Evolutionary conservation across 23 tunicate species (phyloP), one percentile per base, ranked within the genome.

Genomic region (Aplidium turbinatum): DNA sequence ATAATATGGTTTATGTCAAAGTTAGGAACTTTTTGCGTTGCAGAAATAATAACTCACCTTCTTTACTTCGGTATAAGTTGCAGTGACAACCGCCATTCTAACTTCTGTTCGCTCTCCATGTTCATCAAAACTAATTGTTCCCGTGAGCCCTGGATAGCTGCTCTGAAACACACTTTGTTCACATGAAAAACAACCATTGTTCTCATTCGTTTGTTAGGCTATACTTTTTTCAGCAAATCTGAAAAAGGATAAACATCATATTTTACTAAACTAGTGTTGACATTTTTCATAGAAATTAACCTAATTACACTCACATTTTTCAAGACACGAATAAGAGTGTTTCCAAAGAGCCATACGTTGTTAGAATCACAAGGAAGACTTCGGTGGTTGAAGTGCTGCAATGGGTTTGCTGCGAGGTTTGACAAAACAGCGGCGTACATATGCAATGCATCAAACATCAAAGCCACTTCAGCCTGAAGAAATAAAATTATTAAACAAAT

Each of bases 381-480:
- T 36, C 85, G 69, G 65, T 80, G 85, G 42, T 57, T 65, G 42
- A 80, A 80, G 39, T 55, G 35, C 6, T 31, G 11, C n/a, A 35
- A 23, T 1, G 42, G 21, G 39, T 56, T 21, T 60, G 19, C 24
- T 42, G 25, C 25, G 30, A 80, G 21, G 5, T 29, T 38, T 1
- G 63, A 31, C 28, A 80, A 58, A 25, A 58, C 56, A 4, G 4
- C 22, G 19, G 21, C 70, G 58, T 80, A 80, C 30, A 80, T 20
- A 4, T 39, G 76, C 32, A 80, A 1, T 3, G 77, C 85, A 70
- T 80, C 85, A 57, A 55, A 69, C 70, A 70, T 69, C 30, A 80
- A 30, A 38, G 85, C 85, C 24, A 57, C 70, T 39, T 57, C 77
- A 42, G 69, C 54, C 85, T 80, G 42, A 16, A 36, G n/a, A 68